Evolutionary conservation across 2,113 vertebrate species (phyloP).

Genomic region (Apaloderma vittatum): DNA sequence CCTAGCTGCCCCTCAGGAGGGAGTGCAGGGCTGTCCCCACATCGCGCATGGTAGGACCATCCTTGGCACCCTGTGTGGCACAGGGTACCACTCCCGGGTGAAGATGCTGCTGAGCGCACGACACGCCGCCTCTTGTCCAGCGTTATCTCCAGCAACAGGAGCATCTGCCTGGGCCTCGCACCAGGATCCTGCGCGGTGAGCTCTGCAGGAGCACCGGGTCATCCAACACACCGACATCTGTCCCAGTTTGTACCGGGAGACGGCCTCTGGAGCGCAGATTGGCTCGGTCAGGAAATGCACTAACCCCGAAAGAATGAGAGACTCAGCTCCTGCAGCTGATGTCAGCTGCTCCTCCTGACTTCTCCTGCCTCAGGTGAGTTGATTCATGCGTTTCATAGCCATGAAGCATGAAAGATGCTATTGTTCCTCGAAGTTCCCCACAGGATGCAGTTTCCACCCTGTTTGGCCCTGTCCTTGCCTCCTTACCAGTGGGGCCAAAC

Average conservation of each 20-base stretch:
- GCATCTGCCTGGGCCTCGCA: neutral
- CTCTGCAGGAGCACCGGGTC: neutral
- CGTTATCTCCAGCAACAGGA: neutral
- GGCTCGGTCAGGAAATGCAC: rapidly evolving
- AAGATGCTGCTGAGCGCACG: rapidly evolving
- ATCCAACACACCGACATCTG: neutral
- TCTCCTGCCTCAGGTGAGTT: slow-evolving; percentile 48
- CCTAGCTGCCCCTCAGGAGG: rapidly evolving
- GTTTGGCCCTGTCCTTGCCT: neutral
- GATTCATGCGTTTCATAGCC: slow-evolving; percentile 34
- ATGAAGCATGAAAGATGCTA: slow-evolving; percentile 12
- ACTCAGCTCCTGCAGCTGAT: neutral
- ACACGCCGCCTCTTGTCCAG: neutral
- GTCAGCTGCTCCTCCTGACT: slow-evolving; percentile 26
- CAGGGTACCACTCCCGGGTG: rapidly evolving
- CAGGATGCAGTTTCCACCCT: neutral
- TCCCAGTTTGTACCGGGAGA: rapidly evolving
- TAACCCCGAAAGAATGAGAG: neutral
- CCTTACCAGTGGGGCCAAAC: neutral
- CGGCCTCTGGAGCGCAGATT: rapidly evolving
- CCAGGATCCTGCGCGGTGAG: neutral
- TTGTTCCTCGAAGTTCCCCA: slow-evolving; percentile 25
- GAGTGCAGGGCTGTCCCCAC: neutral
- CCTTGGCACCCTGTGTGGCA: rapidly evolving
- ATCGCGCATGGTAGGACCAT: rapidly evolving